These are phyloP conservation scores for Lemur catta DNA, from an alignment of 2,797 vertebrate species.

Conservation along the genomic window DNA sequence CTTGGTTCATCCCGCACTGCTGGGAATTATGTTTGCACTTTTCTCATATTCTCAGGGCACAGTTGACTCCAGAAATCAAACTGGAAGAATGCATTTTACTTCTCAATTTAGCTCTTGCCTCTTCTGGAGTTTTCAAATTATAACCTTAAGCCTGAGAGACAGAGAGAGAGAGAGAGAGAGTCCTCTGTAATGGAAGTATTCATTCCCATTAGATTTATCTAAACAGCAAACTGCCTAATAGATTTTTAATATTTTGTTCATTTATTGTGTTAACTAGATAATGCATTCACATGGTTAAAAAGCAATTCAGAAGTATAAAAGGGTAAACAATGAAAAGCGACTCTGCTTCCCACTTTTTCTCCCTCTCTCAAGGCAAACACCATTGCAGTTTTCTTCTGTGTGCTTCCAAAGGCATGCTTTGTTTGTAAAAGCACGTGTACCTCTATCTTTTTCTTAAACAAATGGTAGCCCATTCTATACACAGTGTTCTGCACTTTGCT, in stretches of 20 bases:
- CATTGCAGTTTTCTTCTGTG: accelerated
- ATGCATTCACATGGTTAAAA: not conserved
- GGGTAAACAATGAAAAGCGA: not conserved
- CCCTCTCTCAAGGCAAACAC: not conserved
- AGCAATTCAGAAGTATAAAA: not conserved
- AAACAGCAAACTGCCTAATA: constrained; percentile 15
- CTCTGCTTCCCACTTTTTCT: too few relatives aligned
- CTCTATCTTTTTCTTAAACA: not conserved
- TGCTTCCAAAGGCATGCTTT: not conserved
- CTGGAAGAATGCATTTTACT: not conserved
- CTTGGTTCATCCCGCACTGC: not conserved
- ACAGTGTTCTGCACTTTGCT: not conserved
- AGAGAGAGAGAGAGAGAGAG: not conserved
- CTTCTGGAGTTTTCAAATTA: constrained; percentile 83
- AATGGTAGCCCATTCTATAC: not conserved
- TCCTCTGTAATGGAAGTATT: not conserved
- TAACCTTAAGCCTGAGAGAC: constrained; percentile 86
- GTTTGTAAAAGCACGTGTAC: accelerated
- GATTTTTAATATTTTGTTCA: constrained; percentile 36
- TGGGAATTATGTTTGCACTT: not conserved
- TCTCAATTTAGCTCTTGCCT: constrained; percentile 77
- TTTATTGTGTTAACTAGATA: constrained; percentile 9
- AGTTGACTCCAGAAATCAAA: not conserved
- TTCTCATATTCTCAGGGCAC: not conserved
- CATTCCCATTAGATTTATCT: constrained; percentile 29